phyloP scores from a whole-genome alignment of 1,140 invertebrate genomes.

The Hydropsyche tenuis region DNA sequence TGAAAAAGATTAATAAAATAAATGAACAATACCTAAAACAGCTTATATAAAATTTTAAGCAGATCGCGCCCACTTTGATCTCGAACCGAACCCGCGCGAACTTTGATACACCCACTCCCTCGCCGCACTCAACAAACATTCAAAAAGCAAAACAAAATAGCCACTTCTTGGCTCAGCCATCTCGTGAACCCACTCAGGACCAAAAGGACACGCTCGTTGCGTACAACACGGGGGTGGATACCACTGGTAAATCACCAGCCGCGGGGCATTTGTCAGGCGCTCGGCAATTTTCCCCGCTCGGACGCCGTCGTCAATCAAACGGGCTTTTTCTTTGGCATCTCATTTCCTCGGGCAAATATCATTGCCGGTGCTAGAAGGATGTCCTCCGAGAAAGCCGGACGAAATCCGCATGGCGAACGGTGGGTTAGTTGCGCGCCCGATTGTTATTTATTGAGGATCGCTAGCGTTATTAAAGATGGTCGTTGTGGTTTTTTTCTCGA shows the following conservation, averaged over 20 bases:
- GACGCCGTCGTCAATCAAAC: conserved; percentile 49
- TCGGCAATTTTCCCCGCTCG: conserved; percentile 33
- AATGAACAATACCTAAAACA: too few species aligned
- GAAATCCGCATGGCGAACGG: neutral
- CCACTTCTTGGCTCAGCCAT: too few species aligned
- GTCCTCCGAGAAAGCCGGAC: neutral
- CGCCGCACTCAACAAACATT: too few species aligned
- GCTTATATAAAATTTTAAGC: too few species aligned
- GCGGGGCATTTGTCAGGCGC: conserved; percentile 32
- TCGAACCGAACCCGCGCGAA: too few species aligned
- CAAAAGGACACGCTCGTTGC: neutral
- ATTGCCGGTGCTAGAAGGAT: conserved; percentile 12
- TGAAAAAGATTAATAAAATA: too few species aligned
- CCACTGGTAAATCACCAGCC: neutral
- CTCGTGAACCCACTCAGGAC: neutral
- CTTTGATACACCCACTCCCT: too few species aligned
- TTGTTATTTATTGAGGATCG: conserved; percentile 27
- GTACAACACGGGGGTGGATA: neutral
- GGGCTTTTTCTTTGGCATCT: conserved; percentile 51
- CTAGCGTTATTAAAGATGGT: too few species aligned
- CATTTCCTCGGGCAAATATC: conserved; percentile 50
- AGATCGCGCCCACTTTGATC: too few species aligned
- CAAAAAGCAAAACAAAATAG: too few species aligned
- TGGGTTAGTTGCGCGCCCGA: neutral
- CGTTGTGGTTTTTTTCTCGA: too few species aligned